Evolutionary conservation across 2,888 invertebrate species (phyloP), one percentile per base, ranked within the genome.

Genomic region (Ophonus ardosiacus): DNA sequence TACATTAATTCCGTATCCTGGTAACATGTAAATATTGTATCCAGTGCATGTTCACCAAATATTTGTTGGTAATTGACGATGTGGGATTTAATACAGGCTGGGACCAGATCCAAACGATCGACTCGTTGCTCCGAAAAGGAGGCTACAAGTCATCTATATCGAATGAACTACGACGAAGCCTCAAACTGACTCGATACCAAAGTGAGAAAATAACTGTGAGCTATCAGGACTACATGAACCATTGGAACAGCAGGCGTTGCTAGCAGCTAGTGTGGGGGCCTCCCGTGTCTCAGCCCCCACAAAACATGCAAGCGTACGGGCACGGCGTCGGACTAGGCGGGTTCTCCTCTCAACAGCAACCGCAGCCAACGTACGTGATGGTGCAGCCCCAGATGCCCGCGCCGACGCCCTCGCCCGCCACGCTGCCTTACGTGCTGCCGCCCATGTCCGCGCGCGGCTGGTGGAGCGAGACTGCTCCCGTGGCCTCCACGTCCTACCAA

Each of bases 91-190:
- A 8, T 92, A 21, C 92, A 99, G 99, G 99, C 89, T 99, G 99
- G 99, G 97, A 99, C 94, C 98, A 98, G 92, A 94, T 97, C 87
- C 98, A 99, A 92, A 99, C 99, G 24, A 98, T 99, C 90, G 99
- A 99, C 92, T 98, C 99, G 59, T 93, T 99, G 86, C 94, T 99
- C 87, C 95, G 98, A 88, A 99, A 99, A 92, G 99, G 99, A 87
- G 99, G 99, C 74, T 99, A 96, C 92, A 98, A 98, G 91, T 97
- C 98, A 38, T 92, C 94, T 82, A 98, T 98, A 87, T 97, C 97
- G n/a, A 94, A 95, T 31, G 98, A 98, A 84, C 93, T 96, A 89
- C 94, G 98, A 85, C 95, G 96, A 89, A 95, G 96, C 90, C 96
- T 99, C 90, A 98, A 98, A 92, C 93, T 99, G 89, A 98, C 98